These are phyloP conservation scores for Turdus rufiventris DNA, from an alignment of 2,113 vertebrate genomes.

Conservation along the genomic window DNA sequence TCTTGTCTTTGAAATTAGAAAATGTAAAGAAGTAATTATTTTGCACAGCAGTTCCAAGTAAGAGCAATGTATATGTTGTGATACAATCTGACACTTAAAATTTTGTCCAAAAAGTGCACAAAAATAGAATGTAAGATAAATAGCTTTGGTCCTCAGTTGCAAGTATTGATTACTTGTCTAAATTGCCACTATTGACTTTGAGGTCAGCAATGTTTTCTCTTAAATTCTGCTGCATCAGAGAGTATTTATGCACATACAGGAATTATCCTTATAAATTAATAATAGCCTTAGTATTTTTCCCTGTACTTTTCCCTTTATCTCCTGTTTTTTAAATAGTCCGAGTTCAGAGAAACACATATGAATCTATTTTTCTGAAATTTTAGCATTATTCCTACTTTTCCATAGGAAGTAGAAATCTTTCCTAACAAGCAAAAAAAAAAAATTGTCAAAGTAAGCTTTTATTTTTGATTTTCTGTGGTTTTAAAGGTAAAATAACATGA, in stretches of 20 bases:
- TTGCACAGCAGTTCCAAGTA: not conserved
- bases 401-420: not conserved
- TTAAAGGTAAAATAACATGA: not conserved
- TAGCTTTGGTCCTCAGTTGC: not conserved
- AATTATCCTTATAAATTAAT: not conserved
- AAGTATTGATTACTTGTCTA: not conserved
- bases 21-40: not conserved
- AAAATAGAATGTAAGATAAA: not conserved
- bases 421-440: not conserved
- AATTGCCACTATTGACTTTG: not conserved
- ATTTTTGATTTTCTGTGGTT: not conserved
- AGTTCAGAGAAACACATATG: not conserved
- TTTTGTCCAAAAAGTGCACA: not conserved
- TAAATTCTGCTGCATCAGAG: not conserved
- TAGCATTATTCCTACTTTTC: not conserved
- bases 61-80: fast-evolving
- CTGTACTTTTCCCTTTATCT: not conserved
- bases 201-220: not conserved
- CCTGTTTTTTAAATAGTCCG: not conserved
- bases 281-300: not conserved
- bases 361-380: not conserved
- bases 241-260: not conserved
- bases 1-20: not conserved
- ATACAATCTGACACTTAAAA: not conserved
- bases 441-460: not conserved